phyloP scores from a whole-genome alignment of 30 jellyfish, hydroid and myxozoan species.

The Phacellophora camtschatica region DNA sequence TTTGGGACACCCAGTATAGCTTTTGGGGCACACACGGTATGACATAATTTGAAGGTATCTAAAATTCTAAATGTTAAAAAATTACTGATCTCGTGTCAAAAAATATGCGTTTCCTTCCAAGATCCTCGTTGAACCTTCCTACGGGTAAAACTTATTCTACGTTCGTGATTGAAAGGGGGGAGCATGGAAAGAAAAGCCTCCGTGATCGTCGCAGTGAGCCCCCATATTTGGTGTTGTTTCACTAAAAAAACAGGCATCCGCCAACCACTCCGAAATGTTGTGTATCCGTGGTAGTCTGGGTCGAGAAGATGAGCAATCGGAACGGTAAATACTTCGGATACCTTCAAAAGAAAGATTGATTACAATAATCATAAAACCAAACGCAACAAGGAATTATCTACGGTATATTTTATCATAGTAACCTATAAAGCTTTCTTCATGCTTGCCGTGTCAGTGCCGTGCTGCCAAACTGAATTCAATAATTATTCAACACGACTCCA shows the following conservation, averaged over 20 bases:
- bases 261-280: conserved; percentile 63
- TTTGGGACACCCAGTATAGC: too few relatives aligned
- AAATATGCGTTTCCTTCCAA: not conserved
- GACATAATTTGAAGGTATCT: too few relatives aligned
- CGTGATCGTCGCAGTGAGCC: conserved; percentile 78
- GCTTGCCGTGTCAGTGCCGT: too few relatives aligned
- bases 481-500: too few relatives aligned
- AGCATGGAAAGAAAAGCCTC: conserved; percentile 68
- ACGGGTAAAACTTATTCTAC: not conserved
- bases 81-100: not conserved
- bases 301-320: conserved; percentile 41
- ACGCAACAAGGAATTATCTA: too few relatives aligned
- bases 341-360: too few relatives aligned
- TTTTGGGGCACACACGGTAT: too few relatives aligned
- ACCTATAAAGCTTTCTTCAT: too few relatives aligned
- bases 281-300: conserved; percentile 47
- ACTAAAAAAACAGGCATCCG: conserved; percentile 64
- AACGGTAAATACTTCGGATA: conserved; percentile 67
- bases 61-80: too few relatives aligned
- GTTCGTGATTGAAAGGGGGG: conserved; percentile 31
- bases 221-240: conserved; percentile 70
- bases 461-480: too few relatives aligned
- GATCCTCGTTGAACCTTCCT: not conserved
- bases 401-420: too few relatives aligned
- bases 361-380: too few relatives aligned